Percentiles rank a stretch among this genome's conserved stretches.
Conservation (phyloP, 1,140 invertebrate genomes). For the Aphidius gifuensis region DNA sequence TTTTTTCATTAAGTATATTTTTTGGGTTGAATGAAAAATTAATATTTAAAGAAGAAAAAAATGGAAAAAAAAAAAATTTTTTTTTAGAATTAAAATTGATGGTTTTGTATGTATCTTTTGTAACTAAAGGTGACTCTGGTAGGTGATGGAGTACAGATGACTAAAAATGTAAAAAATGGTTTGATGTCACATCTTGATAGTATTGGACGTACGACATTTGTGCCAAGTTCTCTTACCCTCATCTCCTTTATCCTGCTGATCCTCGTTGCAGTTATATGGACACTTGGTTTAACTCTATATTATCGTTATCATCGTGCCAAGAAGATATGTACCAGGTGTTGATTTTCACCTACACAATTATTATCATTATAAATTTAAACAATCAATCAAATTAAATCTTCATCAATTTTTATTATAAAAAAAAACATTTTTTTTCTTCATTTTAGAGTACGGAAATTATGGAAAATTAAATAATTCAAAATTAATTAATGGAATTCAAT, state of each 20-base stretch:
- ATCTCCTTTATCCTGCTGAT: slow-evolving; percentile 37
- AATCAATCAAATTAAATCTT: too few relatives aligned
- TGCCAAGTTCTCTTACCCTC: slow-evolving; percentile 29
- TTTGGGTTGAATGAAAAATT: too few relatives aligned
- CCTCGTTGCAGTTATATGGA: slow-evolving; percentile 32
- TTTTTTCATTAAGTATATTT: too few relatives aligned
- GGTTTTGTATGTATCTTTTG: slow-evolving; percentile 22
- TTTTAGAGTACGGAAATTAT: not conserved
- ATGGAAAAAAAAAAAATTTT: too few relatives aligned
- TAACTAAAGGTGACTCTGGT: slow-evolving; percentile 33
- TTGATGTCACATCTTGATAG: slow-evolving; percentile 21
- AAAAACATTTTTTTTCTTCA: not conserved
- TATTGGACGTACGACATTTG: slow-evolving; percentile 29
- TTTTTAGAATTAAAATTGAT: not conserved
- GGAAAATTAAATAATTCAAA: not conserved
- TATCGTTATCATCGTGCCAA: slow-evolving; percentile 23
- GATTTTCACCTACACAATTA: not conserved
- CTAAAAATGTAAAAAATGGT: not conserved
- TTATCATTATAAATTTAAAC: not conserved
- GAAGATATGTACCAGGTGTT: slow-evolving; percentile 17
- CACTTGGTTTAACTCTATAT: slow-evolving; percentile 28
- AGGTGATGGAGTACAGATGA: slow-evolving; percentile 25
- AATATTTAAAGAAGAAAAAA: too few relatives aligned
- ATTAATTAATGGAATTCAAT: too few relatives aligned
- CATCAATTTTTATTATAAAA: not conserved